Base-by-base conservation (phyloP, 2,797 vertebrate genomes). In the Trematocara caparti region DNA sequence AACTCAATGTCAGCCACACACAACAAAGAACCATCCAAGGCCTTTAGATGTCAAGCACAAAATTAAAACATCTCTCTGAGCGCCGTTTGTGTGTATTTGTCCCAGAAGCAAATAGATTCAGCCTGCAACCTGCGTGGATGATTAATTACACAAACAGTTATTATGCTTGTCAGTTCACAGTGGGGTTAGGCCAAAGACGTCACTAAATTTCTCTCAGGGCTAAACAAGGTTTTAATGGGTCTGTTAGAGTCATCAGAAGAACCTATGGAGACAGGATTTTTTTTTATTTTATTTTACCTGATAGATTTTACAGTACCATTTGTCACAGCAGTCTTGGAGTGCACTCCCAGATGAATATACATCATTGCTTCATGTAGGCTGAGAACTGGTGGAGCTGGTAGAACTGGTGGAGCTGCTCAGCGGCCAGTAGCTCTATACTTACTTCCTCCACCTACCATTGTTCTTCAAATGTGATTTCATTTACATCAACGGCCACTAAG, bases 111-210 rank as follows among this genome's bases (percentile, higher is more conserved):
- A 86, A 83, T 53, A 76, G 36, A 86, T 79, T 83, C 36, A 40
- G 47, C 49, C 82, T 79, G 55, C 78, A 87, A 81, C 86, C 57
- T 85, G 78, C 15, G 10, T 76, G 21, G 11, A 83, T 89, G 77
- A 91, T 92, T 90, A 83, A 89, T 83, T 82, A 80, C 83, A 80
- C 84, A 86, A 81, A 84, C 74, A 72, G 79, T 90, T 90, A 88
- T 86, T 74, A 80, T 75, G 71, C 75, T 66, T 80, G 85, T 89
- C 89, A 74, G 69, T 76, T 87, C 81, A 82, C 81, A 36, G 78
- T 13, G 34, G 75, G 73, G 64, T 86, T 73, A 73, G 59, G 66
- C 79, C 38, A 11, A 77, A 76, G 57, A 86, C 48, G 3, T 80
- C 73, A 32, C 74, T 76, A 76, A 47, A 85, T 77, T 72, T 78